A percentile compares a stretch with the other conserved stretches of the same genome.
Conservation (phyloP, 1,140 invertebrate genomes). For the Atta texana region DNA sequence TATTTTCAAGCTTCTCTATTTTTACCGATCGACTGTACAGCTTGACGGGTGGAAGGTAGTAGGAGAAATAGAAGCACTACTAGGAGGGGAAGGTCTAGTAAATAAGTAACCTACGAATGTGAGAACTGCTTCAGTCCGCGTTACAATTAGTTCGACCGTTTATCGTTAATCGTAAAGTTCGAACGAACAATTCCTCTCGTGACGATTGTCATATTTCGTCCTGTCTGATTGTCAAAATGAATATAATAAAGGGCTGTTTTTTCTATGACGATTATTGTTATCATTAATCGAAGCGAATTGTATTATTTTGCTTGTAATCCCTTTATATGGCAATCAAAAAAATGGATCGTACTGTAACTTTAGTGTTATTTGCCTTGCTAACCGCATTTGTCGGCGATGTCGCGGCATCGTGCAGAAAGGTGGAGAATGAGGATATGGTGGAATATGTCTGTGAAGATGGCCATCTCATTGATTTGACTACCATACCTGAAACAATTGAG, state of each 20-base stretch:
- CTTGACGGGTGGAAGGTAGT: constrained; percentile 79
- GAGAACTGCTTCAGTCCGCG: constrained; percentile 81
- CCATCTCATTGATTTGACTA: constrained; percentile 72
- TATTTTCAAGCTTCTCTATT: constrained; percentile 83
- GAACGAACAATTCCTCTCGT: constrained; percentile 49
- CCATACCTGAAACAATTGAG: constrained; percentile 75
- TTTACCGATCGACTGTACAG: constrained; percentile 82
- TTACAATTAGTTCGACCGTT: constrained; percentile 70
- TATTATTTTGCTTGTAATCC: background rate
- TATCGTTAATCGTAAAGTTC: constrained; percentile 40
- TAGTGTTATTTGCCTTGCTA: constrained; percentile 54
- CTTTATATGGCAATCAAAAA: background rate
- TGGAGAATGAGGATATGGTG: constrained; percentile 78
- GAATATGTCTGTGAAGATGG: constrained; percentile 81
- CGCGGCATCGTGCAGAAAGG: constrained; percentile 71
- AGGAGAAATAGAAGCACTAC: constrained; percentile 49
- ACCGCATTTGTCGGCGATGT: constrained; percentile 53
- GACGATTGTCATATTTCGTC: constrained; percentile 37
- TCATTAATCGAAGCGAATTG: constrained; percentile 5
- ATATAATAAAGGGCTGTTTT: background rate
- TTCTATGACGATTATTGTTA: background rate
- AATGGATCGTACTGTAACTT: constrained; percentile 52
- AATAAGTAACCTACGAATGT: constrained; percentile 85
- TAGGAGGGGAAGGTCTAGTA: constrained; percentile 79
- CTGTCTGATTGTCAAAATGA: constrained; percentile 4